A percentile compares a stretch with the other conserved stretches of the same genome.
phyloP scores from a whole-genome alignment of 2,888 invertebrate species.

The Chrysodeixis includens region DNA sequence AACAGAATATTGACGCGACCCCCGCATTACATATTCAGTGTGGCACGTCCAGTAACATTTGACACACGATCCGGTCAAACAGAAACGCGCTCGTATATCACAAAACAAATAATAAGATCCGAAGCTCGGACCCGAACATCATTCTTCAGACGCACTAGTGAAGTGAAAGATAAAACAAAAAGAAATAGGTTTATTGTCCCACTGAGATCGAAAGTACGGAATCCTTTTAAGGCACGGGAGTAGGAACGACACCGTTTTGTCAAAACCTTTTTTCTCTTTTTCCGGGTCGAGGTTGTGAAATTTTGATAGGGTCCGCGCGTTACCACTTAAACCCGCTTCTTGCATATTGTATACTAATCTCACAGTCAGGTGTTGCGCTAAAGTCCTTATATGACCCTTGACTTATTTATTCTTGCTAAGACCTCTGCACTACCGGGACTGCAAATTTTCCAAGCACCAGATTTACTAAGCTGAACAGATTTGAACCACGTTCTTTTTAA shows the following conservation, averaged over 20 bases:
- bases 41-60: slow-evolving; percentile 43
- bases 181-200: slow-evolving; percentile 77
- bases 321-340: slow-evolving; percentile 66
- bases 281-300: slow-evolving; percentile 65
- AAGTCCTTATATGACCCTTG: slow-evolving; percentile 46
- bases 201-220: slow-evolving; percentile 72
- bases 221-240: slow-evolving; percentile 70
- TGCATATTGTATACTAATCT: slow-evolving; percentile 66
- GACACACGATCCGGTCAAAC: slow-evolving; percentile 54
- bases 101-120: slow-evolving; percentile 62
- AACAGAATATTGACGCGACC: slow-evolving; percentile 3
- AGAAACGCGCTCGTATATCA: slow-evolving; percentile 47
- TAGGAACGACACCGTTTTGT: slow-evolving; percentile 73
- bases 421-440: slow-evolving; percentile 40
- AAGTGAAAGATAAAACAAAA: slow-evolving; percentile 75
- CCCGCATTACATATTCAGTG: slow-evolving; percentile 23
- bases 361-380: slow-evolving; percentile 61
- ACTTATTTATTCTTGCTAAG: slow-evolving; percentile 45
- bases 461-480: neutral
- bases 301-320: slow-evolving; percentile 69
- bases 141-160: slow-evolving; percentile 60
- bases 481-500: neutral
- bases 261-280: slow-evolving; percentile 68
- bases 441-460: slow-evolving; percentile 24
- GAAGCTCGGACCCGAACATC: slow-evolving; percentile 56